Evolutionary conservation across 2,113 vertebrate species (phyloP).

Genomic region (Puntigrus tetrazona): DNA sequence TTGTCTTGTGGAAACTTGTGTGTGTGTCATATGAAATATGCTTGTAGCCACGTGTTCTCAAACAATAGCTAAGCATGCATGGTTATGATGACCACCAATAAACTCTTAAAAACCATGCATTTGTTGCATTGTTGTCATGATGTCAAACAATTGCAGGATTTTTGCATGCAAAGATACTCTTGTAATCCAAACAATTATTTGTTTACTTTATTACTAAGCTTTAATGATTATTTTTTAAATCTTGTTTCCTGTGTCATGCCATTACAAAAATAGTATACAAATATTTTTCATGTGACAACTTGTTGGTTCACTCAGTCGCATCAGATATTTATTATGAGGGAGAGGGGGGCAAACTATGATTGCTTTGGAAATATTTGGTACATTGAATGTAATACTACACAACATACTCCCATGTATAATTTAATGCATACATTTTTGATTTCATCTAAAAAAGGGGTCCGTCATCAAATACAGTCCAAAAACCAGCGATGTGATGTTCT

Average conservation of each 20-base stretch:
- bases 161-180: neutral
- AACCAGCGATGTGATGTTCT: neutral
- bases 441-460: too few relatives aligned
- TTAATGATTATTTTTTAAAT: neutral
- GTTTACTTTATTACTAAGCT: neutral
- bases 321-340: neutral
- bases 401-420: neutral
- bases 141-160: neutral
- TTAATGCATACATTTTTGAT: too few relatives aligned
- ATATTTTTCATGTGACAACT: neutral
- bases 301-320: neutral
- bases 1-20: neutral
- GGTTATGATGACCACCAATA: neutral
- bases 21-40: neutral
- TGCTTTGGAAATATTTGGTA: neutral
- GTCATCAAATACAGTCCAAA: neutral
- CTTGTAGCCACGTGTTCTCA: neutral
- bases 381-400: neutral
- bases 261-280: too few relatives aligned
- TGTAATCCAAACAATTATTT: neutral
- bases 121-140: neutral
- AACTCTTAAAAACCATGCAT: neutral
- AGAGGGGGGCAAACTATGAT: neutral
- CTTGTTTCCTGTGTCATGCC: neutral
- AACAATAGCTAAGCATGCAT: neutral